Evolutionary conservation across 2,888 invertebrate genomes (phyloP).

Genomic region (Sesamia inferens): DNA sequence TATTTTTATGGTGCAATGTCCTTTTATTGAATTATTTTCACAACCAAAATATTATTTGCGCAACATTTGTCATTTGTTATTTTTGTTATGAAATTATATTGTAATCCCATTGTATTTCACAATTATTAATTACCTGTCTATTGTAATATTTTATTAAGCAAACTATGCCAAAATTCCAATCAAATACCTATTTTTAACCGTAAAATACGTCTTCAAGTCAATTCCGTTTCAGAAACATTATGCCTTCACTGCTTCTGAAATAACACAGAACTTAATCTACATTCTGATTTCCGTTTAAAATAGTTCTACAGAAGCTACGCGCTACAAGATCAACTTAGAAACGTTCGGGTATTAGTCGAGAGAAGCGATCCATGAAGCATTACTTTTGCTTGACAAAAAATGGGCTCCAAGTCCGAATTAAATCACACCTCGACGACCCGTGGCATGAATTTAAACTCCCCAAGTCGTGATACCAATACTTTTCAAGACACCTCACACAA

Average conservation of each 20-base stretch:
- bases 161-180: not conserved
- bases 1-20: slow-evolving; percentile 22
- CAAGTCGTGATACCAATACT: slow-evolving; percentile 45
- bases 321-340: slow-evolving; percentile 21
- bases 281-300: slow-evolving; percentile 47
- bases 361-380: slow-evolving; percentile 45
- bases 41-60: not conserved
- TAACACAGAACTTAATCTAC: slow-evolving; percentile 31
- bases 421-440: slow-evolving; percentile 63
- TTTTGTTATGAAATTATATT: slow-evolving; percentile 17
- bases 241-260: slow-evolving; percentile 30
- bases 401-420: slow-evolving; percentile 56
- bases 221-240: slow-evolving; percentile 28
- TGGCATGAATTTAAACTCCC: slow-evolving; percentile 63
- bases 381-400: slow-evolving; percentile 51
- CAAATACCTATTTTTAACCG: not conserved
- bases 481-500: slow-evolving; percentile 56
- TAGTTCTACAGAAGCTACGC: slow-evolving; percentile 24
- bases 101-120: slow-evolving; percentile 11
- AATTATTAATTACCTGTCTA: not conserved
- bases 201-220: slow-evolving; percentile 11
- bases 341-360: slow-evolving; percentile 32
- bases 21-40: slow-evolving; percentile 15
- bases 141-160: not conserved
- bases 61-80: slow-evolving; percentile 20